phyloP scores from a whole-genome alignment of 2,797 vertebrate genomes.

The Poeciliopsis paucimaculata region DNA sequence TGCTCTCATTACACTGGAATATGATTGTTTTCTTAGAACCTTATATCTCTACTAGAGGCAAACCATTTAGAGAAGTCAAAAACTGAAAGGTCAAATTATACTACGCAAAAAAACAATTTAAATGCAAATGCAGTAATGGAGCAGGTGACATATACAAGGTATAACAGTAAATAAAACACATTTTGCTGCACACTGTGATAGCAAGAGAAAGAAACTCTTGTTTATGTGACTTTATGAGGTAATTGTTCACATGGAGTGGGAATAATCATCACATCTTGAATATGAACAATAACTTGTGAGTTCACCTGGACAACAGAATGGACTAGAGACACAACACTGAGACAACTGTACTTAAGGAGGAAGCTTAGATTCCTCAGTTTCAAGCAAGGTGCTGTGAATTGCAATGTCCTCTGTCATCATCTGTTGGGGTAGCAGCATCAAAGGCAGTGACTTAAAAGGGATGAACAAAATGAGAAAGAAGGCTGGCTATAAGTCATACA shows the following conservation, averaged over 20 bases:
- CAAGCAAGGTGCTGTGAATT: neutral
- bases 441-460: neutral
- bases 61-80: neutral
- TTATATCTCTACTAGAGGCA: neutral
- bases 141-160: neutral
- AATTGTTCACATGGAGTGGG: neutral
- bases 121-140: neutral
- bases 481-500: neutral
- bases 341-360: neutral
- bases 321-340: neutral
- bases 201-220: neutral
- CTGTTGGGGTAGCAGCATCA: neutral
- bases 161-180: neutral
- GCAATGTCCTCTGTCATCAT: neutral
- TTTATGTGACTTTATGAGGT: neutral
- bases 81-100: constrained; percentile 1
- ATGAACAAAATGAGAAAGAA: neutral
- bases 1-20: neutral
- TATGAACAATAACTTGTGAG: neutral
- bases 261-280: neutral
- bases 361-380: neutral
- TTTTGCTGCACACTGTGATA: neutral
- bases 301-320: neutral
- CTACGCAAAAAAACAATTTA: neutral
- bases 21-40: neutral